Base-by-base conservation (phyloP, 2,888 invertebrate genomes). In the Malachius bipustulatus region DNA sequence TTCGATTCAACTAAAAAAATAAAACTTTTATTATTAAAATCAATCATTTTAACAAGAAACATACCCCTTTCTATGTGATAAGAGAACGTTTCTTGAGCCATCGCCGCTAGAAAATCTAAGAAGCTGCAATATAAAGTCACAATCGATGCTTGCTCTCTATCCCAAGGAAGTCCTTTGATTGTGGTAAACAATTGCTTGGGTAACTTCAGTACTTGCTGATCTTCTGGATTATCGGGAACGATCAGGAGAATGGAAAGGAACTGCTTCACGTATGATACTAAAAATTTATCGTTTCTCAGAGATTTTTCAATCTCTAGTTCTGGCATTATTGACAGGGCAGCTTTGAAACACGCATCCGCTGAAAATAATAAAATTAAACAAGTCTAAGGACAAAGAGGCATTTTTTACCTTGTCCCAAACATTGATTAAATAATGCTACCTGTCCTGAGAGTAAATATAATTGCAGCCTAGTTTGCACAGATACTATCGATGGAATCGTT, bases 311-410 rank as follows among this genome's bases (percentile, higher is more conserved):
- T 63, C 48, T 84, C 72, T 51, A 90, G 67, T 47, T 89, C 87
- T 1, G 80, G 74, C 43, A 94, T 73, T 32, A 88, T 64, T 39
- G 74, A 75, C 11, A 96, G 71, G 0, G 89, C 79, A 15, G 89
- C 85, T 63, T 91, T 91, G 50, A 94, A 83, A 59, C 90, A 91
- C 2, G 90, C 87, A 67, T 96, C 94, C 37, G 88, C 93, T 88
- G 53, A 51, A 64, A 69, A 31, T 32, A 37, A 37, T 11, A 26
- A 4, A 16, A 24, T 13, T 26, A n/a, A n/a, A n/a, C n/a, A n/a
- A n/a, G n/a, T n/a, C n/a, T n/a, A n/a, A n/a, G n/a, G n/a, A n/a
- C n/a, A n/a, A n/a, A n/a, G n/a, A n/a, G n/a, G n/a, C n/a, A n/a
- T n/a, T n/a, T n/a, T 32, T 47, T 59, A 85, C 87, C 85, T 74